These are phyloP conservation scores for Carcharodon carcharias DNA, from an alignment of 2,797 vertebrate species.

Conservation along the genomic window DNA sequence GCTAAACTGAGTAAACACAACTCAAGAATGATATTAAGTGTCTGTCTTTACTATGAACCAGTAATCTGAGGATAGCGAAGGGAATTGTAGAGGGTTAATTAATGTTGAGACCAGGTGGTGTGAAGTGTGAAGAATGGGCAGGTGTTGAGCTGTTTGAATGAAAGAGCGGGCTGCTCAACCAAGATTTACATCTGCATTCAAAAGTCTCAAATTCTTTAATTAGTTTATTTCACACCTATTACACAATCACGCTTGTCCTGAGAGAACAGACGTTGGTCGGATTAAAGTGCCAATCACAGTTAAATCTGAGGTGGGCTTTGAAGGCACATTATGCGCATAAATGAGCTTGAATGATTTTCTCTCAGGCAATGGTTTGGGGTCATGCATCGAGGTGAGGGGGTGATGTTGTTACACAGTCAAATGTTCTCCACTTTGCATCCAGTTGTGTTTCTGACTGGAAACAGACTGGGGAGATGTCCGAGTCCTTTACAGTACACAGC, in stretches of 20 bases:
- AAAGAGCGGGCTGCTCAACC: not conserved
- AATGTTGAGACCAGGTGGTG: not conserved
- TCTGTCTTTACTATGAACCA: too few species aligned
- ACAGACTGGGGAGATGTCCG: not conserved
- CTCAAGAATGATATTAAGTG: not conserved
- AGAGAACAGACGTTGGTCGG: not conserved
- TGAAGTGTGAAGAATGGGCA: not conserved
- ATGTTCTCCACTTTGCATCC: not conserved
- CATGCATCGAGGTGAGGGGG: not conserved
- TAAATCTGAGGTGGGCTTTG: conserved; percentile 15
- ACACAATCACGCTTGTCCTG: not conserved
- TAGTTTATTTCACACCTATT: conserved; percentile 35
- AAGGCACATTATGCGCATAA: conserved; percentile 7
- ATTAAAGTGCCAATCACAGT: conserved; percentile 33
- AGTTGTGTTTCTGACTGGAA: not conserved
- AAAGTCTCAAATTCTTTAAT: conserved; percentile 26
- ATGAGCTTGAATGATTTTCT: not conserved
- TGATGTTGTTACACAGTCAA: not conserved
- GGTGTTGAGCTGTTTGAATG: not conserved
- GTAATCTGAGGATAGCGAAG: not conserved
- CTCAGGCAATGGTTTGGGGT: not conserved
- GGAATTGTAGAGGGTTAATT: not conserved
- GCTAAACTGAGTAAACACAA: not conserved
- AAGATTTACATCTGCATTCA: conserved; percentile 3
- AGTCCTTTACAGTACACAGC: not conserved